A percentile compares a stretch with the other conserved stretches of the same genome.
These are phyloP conservation scores for Gracilinanus agilis DNA, from an alignment of 2,113 vertebrate species.

Conservation along the genomic window DNA sequence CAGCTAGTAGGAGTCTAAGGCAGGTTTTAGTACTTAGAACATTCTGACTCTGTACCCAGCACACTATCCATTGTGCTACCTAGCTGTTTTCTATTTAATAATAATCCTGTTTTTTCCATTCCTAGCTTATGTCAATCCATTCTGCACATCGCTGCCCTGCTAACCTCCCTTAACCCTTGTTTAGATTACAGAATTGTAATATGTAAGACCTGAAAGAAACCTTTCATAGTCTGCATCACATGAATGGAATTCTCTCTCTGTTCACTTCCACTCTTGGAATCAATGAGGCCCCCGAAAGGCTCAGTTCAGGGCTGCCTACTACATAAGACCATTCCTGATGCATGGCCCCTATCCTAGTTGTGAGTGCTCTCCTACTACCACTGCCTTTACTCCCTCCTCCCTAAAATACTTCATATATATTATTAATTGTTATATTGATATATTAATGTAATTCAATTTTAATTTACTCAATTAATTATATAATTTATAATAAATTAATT, in stretches of 20 bases:
- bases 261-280: neutral
- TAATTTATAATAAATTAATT: too few species aligned
- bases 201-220: neutral
- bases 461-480: too few species aligned
- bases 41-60: neutral
- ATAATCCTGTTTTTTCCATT: neutral
- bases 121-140: neutral
- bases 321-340: too few species aligned
- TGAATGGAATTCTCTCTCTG: neutral
- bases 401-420: neutral
- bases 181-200: neutral
- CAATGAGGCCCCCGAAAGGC: neutral
- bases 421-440: neutral
- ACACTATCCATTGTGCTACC: neutral
- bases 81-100: neutral
- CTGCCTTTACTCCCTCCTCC: neutral
- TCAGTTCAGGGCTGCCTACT: neutral
- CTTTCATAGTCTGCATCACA: neutral
- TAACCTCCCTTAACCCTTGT: neutral
- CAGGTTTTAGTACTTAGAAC: neutral
- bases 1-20: neutral
- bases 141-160: neutral
- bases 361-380: neutral
- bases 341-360: neutral
- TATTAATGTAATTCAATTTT: too few species aligned